Conservation (phyloP, 2,797 vertebrate species). For the Gephyroberyx darwinii region DNA sequence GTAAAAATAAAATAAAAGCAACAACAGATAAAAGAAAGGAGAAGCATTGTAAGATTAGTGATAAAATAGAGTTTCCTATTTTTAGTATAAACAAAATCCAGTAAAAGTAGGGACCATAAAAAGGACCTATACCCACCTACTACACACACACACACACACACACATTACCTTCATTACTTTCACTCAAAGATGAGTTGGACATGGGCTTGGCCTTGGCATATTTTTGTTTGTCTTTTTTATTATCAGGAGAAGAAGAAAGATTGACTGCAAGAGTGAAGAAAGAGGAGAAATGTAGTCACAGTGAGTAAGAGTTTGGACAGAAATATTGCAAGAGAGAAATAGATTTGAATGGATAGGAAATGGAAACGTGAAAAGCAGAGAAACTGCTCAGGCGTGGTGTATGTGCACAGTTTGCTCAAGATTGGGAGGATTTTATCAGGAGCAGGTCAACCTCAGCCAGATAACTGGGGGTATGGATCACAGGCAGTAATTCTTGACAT, state of each 20-base stretch:
- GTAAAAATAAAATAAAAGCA: neutral
- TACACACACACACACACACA: slow-evolving; percentile 24
- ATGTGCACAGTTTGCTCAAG: neutral
- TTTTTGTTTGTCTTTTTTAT: slow-evolving; percentile 84
- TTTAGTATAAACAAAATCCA: neutral
- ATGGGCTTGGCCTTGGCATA: slow-evolving; percentile 77
- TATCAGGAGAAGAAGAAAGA: slow-evolving; percentile 80
- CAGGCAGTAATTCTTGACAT: neutral
- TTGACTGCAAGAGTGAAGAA: slow-evolving; percentile 76
- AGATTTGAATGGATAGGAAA: slow-evolving; percentile 6
- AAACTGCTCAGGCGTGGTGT: neutral
- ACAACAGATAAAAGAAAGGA: neutral
- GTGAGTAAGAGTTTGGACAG: slow-evolving; percentile 42
- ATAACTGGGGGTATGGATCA: neutral
- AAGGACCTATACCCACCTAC: too few species aligned
- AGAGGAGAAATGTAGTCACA: slow-evolving; percentile 50
- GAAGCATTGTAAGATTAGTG: neutral
- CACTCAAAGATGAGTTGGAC: slow-evolving; percentile 74
- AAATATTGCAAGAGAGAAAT: slow-evolving; percentile 44
- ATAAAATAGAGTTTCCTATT: neutral
- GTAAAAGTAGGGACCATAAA: too few species aligned
- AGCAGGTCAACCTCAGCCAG: neutral
- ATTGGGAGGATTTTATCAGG: neutral
- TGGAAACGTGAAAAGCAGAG: slow-evolving; percentile 7
- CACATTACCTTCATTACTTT: slow-evolving; percentile 79